These are phyloP conservation scores for Recurvirostra avosetta DNA, from an alignment of 2,113 vertebrate species.

Conservation along the genomic window DNA sequence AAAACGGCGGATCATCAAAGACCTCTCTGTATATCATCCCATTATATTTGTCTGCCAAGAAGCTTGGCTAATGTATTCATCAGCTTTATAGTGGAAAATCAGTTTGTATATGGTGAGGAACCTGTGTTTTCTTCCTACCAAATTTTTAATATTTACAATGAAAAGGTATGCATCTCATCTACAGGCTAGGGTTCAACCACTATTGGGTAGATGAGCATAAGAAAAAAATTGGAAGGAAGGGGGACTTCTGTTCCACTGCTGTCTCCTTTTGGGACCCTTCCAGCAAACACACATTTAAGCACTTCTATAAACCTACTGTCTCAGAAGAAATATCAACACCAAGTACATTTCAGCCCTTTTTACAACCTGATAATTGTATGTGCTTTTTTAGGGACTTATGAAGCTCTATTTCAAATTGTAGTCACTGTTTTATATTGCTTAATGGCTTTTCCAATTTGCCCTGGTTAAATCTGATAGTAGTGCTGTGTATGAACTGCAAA, in stretches of 20 bases:
- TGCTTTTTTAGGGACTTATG: neutral
- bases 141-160: neutral
- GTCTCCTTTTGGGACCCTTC: neutral
- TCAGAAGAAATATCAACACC: conserved; percentile 10
- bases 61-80: neutral
- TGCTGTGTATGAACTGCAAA: neutral
- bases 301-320: neutral
- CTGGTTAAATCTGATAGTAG: neutral
- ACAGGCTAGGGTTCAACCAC: neutral
- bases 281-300: conserved; percentile 1
- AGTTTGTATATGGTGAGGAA: neutral
- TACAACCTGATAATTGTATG: conserved; percentile 16
- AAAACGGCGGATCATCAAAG: neutral
- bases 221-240: neutral
- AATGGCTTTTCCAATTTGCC: conserved; percentile 12
- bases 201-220: neutral
- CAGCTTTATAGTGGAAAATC: neutral
- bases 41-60: neutral
- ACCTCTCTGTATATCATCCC: neutral
- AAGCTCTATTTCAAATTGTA: neutral
- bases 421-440: neutral
- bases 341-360: conserved; percentile 26
- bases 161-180: neutral
- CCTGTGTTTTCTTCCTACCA: neutral
- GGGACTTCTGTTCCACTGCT: neutral